Evolutionary conservation across 30 jellyfish, hydroid and myxozoan genomes (phyloP).

Genomic region (Aurelia sp.): DNA sequence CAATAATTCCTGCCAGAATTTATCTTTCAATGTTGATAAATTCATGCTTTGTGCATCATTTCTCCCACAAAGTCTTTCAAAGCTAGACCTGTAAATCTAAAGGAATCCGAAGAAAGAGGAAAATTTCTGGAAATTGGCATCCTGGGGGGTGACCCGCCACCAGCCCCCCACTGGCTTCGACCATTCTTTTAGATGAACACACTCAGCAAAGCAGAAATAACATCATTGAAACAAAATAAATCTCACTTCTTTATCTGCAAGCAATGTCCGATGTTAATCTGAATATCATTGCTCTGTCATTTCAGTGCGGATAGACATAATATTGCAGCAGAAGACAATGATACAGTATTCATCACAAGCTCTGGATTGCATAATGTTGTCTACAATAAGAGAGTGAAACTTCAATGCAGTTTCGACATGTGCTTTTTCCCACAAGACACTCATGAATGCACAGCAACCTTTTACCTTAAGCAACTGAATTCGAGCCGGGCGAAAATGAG

Average conservation of each 20-base stretch:
- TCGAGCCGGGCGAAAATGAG: background rate
- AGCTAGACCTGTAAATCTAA: too few relatives aligned
- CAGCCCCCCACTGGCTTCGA: too few relatives aligned
- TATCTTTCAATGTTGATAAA: too few relatives aligned
- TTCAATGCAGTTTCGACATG: constrained; percentile 9
- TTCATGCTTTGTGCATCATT: too few relatives aligned
- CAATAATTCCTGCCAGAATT: too few relatives aligned
- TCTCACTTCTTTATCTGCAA: background rate
- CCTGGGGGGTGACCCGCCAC: too few relatives aligned
- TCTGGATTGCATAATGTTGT: constrained; percentile 22
- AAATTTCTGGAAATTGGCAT: too few relatives aligned
- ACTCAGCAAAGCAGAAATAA: too few relatives aligned
- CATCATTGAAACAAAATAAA: background rate
- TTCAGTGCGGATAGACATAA: constrained; percentile 4
- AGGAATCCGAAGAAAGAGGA: too few relatives aligned
- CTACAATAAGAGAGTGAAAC: background rate
- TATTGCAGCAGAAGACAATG: constrained; percentile 28
- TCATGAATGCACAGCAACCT: constrained; percentile 11
- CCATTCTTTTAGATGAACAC: too few relatives aligned
- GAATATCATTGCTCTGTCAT: background rate
- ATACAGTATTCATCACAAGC: constrained; percentile 27
- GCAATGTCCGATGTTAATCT: background rate
- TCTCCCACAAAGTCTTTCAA: too few relatives aligned
- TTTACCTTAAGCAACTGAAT: constrained; percentile 12
- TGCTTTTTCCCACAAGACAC: constrained; percentile 48